A percentile compares a stretch with the other conserved stretches of the same genome.
Evolutionary conservation across 2,888 invertebrate genomes (phyloP).

Genomic region (Scaptomyza flava): DNA sequence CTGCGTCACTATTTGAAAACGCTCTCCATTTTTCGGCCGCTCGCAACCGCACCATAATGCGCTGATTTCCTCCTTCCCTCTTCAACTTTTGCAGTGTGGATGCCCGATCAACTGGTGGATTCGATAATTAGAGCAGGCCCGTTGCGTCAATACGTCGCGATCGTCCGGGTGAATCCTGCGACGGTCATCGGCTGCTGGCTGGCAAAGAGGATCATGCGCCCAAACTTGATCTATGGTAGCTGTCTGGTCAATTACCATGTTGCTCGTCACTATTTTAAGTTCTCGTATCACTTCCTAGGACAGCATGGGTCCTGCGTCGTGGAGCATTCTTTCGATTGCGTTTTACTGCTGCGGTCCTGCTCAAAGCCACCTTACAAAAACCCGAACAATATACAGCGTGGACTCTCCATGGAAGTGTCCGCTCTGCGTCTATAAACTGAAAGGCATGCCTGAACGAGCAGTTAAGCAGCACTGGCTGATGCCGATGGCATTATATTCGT

Average conservation of each 20-base stretch:
- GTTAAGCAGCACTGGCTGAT: conserved; percentile 63
- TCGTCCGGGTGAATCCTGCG: conserved; percentile 83
- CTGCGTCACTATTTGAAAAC: conserved; percentile 83
- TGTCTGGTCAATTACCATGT: conserved; percentile 62
- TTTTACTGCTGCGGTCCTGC: conserved; percentile 66
- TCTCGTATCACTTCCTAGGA: conserved; percentile 78
- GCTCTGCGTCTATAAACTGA: conserved; percentile 81
- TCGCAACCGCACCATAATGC: conserved; percentile 85
- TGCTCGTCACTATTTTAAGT: conserved; percentile 74
- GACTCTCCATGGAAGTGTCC: conserved; percentile 69
- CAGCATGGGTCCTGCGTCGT: conserved; percentile 67
- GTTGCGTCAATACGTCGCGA: conserved; percentile 85
- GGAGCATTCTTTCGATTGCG: conserved; percentile 74
- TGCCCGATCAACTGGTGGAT: conserved; percentile 55
- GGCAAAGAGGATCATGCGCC: conserved; percentile 48
- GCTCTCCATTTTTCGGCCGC: no score
- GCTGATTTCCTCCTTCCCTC: conserved; percentile 86
- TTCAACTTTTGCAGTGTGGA: conserved; percentile 85
- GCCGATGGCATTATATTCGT: no score
- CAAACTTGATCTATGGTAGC: conserved; percentile 74
- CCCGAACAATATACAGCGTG: conserved; percentile 52
- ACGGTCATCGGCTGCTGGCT: conserved; percentile 67
- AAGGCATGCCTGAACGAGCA: conserved; percentile 52
- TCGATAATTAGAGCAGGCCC: conserved; percentile 55
- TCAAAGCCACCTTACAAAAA: neutral